Percentiles rank a stretch among this genome's conserved stretches.
Conservation (phyloP, 2,797 vertebrate genomes). For the Sus cebifrons region DNA sequence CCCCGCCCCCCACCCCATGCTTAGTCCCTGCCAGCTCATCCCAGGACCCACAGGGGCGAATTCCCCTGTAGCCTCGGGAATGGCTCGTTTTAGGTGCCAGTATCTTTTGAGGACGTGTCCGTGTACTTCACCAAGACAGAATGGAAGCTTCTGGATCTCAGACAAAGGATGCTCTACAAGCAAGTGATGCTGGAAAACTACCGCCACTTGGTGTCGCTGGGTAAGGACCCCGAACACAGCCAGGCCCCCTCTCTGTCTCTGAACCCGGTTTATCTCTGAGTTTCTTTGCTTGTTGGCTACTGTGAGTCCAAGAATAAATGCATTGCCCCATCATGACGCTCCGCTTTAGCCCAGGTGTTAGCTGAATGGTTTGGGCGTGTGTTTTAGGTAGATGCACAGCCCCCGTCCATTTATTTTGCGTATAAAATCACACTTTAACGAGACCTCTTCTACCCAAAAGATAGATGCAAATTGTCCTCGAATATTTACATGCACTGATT, state of each 20-base stretch:
- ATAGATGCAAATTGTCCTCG: neutral
- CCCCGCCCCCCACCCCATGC: neutral
- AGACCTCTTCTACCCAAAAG: conserved; percentile 27
- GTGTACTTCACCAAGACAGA: conserved; percentile 80
- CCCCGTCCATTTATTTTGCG: neutral
- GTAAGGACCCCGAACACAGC: conserved; percentile 60
- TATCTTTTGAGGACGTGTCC: conserved; percentile 81
- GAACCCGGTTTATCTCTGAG: neutral
- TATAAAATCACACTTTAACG: neutral
- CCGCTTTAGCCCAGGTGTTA: neutral
- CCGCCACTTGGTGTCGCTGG: conserved; percentile 67
- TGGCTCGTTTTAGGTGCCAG: conserved; percentile 62
- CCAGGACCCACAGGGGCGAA: neutral
- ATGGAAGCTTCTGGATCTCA: conserved; percentile 79
- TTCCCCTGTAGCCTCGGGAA: neutral
- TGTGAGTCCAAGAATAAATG: neutral
- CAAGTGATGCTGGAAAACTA: conserved; percentile 83
- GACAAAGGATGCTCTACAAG: conserved; percentile 77
- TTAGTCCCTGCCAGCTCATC: neutral
- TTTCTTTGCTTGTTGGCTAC: neutral
- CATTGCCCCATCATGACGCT: neutral
- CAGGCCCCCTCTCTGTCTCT: neutral
- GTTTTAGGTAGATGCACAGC: neutral
- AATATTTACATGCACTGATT: neutral
- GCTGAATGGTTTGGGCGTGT: neutral